Conservation (phyloP, 2,797 vertebrate species). For the Syngnathus acus region DNA sequence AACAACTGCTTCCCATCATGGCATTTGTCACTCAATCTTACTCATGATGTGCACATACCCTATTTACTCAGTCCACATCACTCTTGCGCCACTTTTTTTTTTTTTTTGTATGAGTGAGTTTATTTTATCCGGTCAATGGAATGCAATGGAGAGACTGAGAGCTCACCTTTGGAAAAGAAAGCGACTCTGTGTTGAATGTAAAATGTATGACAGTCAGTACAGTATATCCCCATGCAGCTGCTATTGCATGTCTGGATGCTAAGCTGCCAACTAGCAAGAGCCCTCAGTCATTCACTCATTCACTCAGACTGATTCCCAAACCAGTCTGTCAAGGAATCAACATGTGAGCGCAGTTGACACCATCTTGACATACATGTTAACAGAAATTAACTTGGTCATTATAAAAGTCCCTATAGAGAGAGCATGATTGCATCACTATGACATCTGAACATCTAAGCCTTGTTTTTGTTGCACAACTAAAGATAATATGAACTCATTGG, state of each 20-base stretch:
- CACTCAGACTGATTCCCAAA: slow-evolving; percentile 1
- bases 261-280: slow-evolving; percentile 4
- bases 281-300: slow-evolving; percentile 5
- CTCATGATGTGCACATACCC: not conserved
- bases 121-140: not conserved
- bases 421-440: not conserved
- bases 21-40: slow-evolving; percentile 3
- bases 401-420: not conserved
- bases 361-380: slow-evolving; percentile 1
- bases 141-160: not conserved
- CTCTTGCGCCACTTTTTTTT: not conserved
- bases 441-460: not conserved
- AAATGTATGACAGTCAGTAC: slow-evolving; percentile 15
- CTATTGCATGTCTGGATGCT: slow-evolving; percentile 14
- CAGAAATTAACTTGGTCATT: not conserved
- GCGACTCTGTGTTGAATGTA: slow-evolving; percentile 6
- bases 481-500: not conserved
- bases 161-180: not conserved
- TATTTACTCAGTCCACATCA: not conserved
- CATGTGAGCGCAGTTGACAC: not conserved
- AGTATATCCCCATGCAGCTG: slow-evolving; percentile 24
- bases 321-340: not conserved
- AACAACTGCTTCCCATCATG: not conserved
- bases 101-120: not conserved
- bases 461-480: not conserved